These are phyloP conservation scores for Morus bassanus DNA, from an alignment of 2,797 vertebrate species.

Conservation along the genomic window DNA sequence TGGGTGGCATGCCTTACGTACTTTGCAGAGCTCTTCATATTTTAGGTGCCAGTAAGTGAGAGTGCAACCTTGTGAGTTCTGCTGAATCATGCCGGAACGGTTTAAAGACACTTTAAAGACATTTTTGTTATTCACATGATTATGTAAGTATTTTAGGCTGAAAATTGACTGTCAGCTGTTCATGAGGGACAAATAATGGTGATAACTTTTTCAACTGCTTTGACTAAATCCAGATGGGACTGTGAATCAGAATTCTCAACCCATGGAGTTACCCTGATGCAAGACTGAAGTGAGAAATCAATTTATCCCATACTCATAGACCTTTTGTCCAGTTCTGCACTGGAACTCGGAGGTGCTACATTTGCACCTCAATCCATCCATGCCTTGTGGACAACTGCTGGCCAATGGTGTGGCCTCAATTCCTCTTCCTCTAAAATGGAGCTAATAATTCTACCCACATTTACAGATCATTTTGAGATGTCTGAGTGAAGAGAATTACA, in stretches of 20 bases:
- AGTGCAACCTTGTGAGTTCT: background rate
- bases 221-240: background rate
- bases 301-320: background rate
- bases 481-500: conserved; percentile 6
- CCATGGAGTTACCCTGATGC: background rate
- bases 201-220: background rate
- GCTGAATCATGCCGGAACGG: background rate
- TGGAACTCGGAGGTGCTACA: background rate
- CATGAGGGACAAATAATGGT: background rate
- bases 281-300: background rate
- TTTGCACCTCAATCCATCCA: background rate
- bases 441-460: background rate
- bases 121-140: background rate
- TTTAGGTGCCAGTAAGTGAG: background rate
- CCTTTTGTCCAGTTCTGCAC: background rate
- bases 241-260: background rate
- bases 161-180: background rate
- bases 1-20: background rate
- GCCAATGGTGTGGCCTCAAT: background rate
- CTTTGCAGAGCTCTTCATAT: background rate
- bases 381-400: background rate
- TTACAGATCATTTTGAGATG: conserved; percentile 37
- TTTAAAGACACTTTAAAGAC: background rate
- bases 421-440: background rate
- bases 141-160: background rate